Percentiles rank a stretch among this genome's conserved stretches.
phyloP scores from a whole-genome alignment of 2,113 vertebrate genomes.

The Oreochromis aureus region DNA sequence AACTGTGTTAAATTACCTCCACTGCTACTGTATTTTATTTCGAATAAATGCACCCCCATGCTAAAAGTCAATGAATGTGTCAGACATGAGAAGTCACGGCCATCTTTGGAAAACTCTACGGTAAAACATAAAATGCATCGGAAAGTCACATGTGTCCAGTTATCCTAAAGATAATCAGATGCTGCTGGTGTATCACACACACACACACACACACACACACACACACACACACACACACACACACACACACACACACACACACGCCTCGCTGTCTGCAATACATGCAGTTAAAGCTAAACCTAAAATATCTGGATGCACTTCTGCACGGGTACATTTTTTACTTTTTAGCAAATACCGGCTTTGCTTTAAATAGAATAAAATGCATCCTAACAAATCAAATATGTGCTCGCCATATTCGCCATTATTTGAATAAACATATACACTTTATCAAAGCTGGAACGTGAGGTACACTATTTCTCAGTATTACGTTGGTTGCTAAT shows the following conservation, averaged over 20 bases:
- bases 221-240: neutral
- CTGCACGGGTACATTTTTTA: neutral
- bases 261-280: neutral
- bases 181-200: neutral
- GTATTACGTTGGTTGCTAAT: neutral
- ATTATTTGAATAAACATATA: neutral
- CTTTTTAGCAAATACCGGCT: neutral
- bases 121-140: neutral
- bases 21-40: neutral
- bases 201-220: no score
- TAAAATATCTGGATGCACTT: neutral
- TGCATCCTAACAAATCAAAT: neutral
- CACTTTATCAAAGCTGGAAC: neutral
- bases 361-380: neutral
- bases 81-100: neutral
- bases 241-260: neutral
- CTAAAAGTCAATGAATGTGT: neutral
- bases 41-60: neutral
- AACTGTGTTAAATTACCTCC: slow-evolving; percentile 22
- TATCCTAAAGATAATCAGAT: neutral
- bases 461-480: neutral
- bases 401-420: neutral
- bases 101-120: neutral
- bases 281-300: neutral
- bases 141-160: neutral